Evolutionary conservation across 2,113 vertebrate species (phyloP), one percentile per base, ranked within the genome.

Genomic region (Takifugu bimaculatus): DNA sequence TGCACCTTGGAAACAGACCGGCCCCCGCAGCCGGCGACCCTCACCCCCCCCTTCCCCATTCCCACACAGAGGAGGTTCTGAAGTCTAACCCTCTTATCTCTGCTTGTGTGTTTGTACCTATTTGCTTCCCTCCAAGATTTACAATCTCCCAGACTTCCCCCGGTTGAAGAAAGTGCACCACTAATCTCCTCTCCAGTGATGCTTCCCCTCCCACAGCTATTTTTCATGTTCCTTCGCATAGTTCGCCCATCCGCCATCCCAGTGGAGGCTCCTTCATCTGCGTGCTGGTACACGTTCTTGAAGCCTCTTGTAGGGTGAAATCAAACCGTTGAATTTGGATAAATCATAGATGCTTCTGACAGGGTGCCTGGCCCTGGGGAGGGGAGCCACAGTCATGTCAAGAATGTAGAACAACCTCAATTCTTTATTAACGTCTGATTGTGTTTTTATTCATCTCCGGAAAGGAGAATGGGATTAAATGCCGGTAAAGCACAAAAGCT

Each of bases 81-180:
- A 85, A 20, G 20, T 20, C 20, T 20, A 20, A 86, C 82, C 77
- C 80, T 72, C 81, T 85, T 82, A 85, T 83, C 72, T 76, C 55
- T 70, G 77, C 65, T 75, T 53, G 70, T 65, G 65, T 76, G 65
- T 81, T 86, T 81, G 60, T 65, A 73, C 74, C 58, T 80, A 79
- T 84, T 86, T 83, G 68, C 78, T 86, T 72, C 61, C 52, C 75
- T 83, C 55, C 60, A 44, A 77, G 80, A 63, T 57, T 51, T 68
- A 72, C 70, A 58, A 63, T 83, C 72, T 61, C 58, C 44, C 26
- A 26, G 6, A 79, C 81, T 78, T 87, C 78, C 77, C 11, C 65
- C 65, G 68, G 75, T 82, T 88, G 78, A 73, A 75, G 56, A 62
- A 58, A 60, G 57, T 71, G 66, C 55, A 55, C 60, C 61, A 83